Evolutionary conservation across 2,113 vertebrate genomes (phyloP).

Genomic region (Rhizomys pruinosus): DNA sequence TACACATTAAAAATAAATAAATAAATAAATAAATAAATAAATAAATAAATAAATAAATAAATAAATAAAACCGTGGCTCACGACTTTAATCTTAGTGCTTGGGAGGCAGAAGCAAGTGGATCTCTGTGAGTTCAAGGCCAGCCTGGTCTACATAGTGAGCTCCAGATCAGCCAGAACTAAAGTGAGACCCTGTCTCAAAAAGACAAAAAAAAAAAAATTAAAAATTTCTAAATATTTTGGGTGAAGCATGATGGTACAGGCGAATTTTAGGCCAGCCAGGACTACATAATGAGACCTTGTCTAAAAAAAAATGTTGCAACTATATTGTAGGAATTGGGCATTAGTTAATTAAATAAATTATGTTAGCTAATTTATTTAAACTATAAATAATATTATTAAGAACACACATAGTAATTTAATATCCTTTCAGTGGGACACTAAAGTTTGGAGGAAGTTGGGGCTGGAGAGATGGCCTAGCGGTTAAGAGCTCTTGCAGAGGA

Average conservation of each 20-base stretch:
- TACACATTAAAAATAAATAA: no score
- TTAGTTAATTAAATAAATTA: slow-evolving; percentile 38
- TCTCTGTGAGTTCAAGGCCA: not conserved
- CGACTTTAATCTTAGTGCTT: not conserved
- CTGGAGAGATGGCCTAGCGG: no score
- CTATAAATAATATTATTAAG: not conserved
- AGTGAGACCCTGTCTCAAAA: no score
- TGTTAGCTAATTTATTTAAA: slow-evolving; percentile 47
- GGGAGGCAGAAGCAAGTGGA: not conserved
- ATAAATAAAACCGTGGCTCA: not conserved
- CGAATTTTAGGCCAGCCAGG: no score
- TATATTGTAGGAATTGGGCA: not conserved
- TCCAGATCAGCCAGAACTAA: no score
- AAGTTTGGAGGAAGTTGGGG: slow-evolving; percentile 25
- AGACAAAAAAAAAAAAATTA: no score
- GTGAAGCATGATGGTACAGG: no score
- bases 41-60: no score
- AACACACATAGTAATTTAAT: not conserved
- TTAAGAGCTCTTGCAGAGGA: no score
- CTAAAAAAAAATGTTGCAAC: not conserved
- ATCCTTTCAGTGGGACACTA: slow-evolving; percentile 20
- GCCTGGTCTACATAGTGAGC: no score
- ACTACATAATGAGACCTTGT: not conserved
- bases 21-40: no score
- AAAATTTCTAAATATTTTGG: no score